phyloP scores from a whole-genome alignment of 2,113 vertebrate genomes.

The Nematolebias whitei region DNA sequence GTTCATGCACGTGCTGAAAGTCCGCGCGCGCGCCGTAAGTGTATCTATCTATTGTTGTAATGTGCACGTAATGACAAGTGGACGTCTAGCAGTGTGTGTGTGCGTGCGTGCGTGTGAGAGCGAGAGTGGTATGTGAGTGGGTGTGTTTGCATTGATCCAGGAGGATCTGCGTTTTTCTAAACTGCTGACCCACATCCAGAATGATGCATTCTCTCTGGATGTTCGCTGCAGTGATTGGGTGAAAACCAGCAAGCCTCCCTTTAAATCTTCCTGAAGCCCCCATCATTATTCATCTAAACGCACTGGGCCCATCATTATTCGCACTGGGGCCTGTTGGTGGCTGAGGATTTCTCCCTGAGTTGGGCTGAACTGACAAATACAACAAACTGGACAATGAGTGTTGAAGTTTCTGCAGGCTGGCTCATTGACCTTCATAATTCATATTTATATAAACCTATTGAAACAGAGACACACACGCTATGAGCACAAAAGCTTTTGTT shows the following conservation, averaged over 20 bases:
- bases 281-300: constrained; percentile 18
- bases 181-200: constrained; percentile 72
- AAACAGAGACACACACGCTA: constrained; percentile 31
- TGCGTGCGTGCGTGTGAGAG: constrained; percentile 49
- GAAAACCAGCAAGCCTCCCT: constrained; percentile 43
- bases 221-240: constrained; percentile 59
- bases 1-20: not conserved
- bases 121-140: constrained; percentile 4
- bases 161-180: constrained; percentile 49
- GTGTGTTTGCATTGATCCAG: constrained; percentile 68
- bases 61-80: constrained; percentile 39
- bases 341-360: not conserved
- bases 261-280: constrained; percentile 36
- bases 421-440: constrained; percentile 52
- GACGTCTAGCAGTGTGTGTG: constrained; percentile 21
- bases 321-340: too few species aligned
- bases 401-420: not conserved
- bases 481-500: not conserved
- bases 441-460: constrained; percentile 71
- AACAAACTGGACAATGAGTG: not conserved
- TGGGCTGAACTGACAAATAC: constrained; percentile 5
- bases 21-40: constrained; percentile 23
- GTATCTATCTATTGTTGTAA: constrained; percentile 47
- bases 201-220: constrained; percentile 17
- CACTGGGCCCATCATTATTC: constrained; percentile 20